A percentile compares a stretch with the other conserved stretches of the same genome.
These are phyloP conservation scores for Myocastor coypus DNA, from an alignment of 2,113 vertebrate species.

Conservation along the genomic window DNA sequence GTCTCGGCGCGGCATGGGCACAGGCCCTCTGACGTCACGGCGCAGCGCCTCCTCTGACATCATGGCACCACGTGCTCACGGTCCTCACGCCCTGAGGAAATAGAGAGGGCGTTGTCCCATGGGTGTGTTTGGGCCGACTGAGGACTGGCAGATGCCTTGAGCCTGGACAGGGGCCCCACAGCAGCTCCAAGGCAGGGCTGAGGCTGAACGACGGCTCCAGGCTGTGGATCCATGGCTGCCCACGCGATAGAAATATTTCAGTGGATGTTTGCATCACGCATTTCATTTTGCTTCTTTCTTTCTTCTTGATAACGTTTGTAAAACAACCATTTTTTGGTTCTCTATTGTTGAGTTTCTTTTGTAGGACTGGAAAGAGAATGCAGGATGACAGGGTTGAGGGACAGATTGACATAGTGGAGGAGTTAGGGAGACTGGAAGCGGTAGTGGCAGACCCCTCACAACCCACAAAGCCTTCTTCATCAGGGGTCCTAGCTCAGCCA, in stretches of 20 bases:
- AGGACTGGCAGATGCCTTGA: accelerated
- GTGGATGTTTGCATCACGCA: not conserved
- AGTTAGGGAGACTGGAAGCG: not conserved
- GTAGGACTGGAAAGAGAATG: not conserved
- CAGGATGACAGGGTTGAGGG: not conserved
- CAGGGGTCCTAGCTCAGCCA: not conserved
- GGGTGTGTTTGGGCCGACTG: not conserved
- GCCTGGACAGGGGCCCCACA: not conserved
- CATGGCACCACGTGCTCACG: not conserved
- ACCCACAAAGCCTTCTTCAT: too few species aligned
- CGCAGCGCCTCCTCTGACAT: not conserved
- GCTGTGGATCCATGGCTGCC: not conserved
- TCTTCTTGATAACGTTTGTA: not conserved
- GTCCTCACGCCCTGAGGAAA: not conserved
- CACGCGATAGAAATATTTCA: not conserved
- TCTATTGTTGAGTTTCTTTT: not conserved
- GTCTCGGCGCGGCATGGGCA: not conserved
- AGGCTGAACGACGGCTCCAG: not conserved
- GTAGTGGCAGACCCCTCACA: not conserved
- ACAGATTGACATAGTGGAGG: not conserved
- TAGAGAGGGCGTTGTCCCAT: not conserved
- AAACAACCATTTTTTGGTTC: not conserved
- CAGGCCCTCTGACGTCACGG: not conserved
- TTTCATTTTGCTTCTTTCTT: not conserved
- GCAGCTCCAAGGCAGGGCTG: not conserved